phyloP scores from a whole-genome alignment of 2,113 vertebrate genomes.

The Apistogramma diplotaenia region DNA sequence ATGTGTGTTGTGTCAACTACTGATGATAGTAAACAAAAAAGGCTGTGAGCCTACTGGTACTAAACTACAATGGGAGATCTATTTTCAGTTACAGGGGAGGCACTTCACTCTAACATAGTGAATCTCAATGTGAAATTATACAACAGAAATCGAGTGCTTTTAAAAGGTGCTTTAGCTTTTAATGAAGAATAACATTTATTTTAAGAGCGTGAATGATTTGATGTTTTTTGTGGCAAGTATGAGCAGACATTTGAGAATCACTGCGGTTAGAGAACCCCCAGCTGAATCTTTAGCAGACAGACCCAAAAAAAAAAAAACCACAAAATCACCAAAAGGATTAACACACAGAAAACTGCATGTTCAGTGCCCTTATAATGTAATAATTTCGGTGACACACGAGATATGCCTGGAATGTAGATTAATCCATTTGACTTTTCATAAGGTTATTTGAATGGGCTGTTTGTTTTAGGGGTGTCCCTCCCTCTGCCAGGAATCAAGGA shows the following conservation, averaged over 20 bases:
- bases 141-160: background rate
- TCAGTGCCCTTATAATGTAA: background rate
- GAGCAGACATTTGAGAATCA: slow-evolving; percentile 65
- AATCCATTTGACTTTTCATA: slow-evolving; percentile 7
- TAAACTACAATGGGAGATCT: slow-evolving; percentile 46
- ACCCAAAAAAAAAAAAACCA: too few relatives aligned
- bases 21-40: slow-evolving; percentile 37
- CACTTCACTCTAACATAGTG: slow-evolving; percentile 61
- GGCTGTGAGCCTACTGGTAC: slow-evolving; percentile 8
- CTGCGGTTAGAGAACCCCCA: slow-evolving; percentile 60
- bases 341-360: background rate
- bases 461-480: slow-evolving; percentile 40
- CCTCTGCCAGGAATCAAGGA: slow-evolving; percentile 39
- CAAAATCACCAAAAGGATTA: slow-evolving; percentile 20
- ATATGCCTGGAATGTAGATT: slow-evolving; percentile 27
- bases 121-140: slow-evolving; percentile 50
- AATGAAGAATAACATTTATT: background rate
- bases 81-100: slow-evolving; percentile 36
- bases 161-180: background rate
- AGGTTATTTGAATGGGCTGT: slow-evolving; percentile 39
- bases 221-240: background rate
- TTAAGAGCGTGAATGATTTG: background rate
- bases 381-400: background rate
- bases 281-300: slow-evolving; percentile 65
- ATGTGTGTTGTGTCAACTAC: slow-evolving; percentile 1